phyloP scores from a whole-genome alignment of 30 jellyfish, hydroid and myxozoan species.

The Phacellophora camtschatica region DNA sequence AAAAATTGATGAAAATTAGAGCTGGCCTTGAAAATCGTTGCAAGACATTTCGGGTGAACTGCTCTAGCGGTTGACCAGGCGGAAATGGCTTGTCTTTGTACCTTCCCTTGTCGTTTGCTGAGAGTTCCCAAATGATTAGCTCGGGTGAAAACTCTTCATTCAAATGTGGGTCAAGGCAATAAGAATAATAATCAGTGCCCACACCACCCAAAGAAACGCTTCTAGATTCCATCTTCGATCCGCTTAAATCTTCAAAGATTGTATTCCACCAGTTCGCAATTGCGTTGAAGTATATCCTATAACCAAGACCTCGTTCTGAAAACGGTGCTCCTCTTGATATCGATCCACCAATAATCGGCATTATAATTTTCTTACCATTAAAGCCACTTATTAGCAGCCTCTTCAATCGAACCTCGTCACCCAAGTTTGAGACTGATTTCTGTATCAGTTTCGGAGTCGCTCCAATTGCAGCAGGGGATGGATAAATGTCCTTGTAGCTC shows the following conservation, averaged over 20 bases:
- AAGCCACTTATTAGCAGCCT: slow-evolving; percentile 71
- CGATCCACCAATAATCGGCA: slow-evolving; percentile 95
- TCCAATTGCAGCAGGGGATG: slow-evolving; percentile 71
- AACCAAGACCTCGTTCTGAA: slow-evolving; percentile 84
- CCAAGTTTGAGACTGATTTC: slow-evolving; percentile 80
- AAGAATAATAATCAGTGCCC: slow-evolving; percentile 95
- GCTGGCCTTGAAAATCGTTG: slow-evolving; percentile 82
- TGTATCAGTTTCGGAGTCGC: slow-evolving; percentile 72
- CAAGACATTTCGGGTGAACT: slow-evolving; percentile 72
- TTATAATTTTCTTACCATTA: slow-evolving; percentile 54
- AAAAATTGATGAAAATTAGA: slow-evolving; percentile 66
- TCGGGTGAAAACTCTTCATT: slow-evolving; percentile 70
- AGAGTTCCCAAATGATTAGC: slow-evolving; percentile 88
- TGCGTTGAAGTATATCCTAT: slow-evolving; percentile 82
- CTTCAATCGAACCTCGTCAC: slow-evolving; percentile 74
- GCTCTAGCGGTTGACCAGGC: slow-evolving; percentile 94
- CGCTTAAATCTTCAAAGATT: slow-evolving; percentile 61
- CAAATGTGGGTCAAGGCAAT: slow-evolving; percentile 85
- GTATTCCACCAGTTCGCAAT: slow-evolving; percentile 92
- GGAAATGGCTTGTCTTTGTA: slow-evolving; percentile 96
- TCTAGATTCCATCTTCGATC: slow-evolving; percentile 64
- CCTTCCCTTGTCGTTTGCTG: slow-evolving; percentile 97
- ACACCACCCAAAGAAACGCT: slow-evolving; percentile 91
- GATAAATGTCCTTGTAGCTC: slow-evolving; percentile 76
- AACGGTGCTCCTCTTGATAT: slow-evolving; percentile 99